These are phyloP conservation scores for Sphenodon punctatus DNA, from an alignment of 2,797 vertebrate species.

Conservation along the genomic window DNA sequence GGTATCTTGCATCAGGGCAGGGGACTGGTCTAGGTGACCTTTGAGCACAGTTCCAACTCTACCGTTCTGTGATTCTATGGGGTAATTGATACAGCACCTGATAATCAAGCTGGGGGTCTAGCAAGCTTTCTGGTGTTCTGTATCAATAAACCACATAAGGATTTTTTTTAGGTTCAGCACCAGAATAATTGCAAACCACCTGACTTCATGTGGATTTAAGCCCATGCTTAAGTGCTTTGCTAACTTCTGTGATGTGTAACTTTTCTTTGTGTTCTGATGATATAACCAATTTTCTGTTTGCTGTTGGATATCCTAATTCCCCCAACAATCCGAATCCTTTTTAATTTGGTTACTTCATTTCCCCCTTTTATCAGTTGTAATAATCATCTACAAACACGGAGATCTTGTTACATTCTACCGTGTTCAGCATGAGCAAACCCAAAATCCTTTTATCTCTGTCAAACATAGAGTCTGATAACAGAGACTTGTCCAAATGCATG, in stretches of 20 bases:
- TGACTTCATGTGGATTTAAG: neutral
- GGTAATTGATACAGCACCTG: neutral
- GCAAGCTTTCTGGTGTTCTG: neutral
- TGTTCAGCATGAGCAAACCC: neutral
- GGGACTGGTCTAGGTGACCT: too few species aligned
- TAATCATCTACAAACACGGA: neutral
- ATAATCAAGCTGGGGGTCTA: neutral
- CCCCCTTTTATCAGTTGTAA: constrained; percentile 18
- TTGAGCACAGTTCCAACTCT: too few species aligned
- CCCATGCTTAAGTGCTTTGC: neutral
- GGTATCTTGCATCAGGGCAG: too few species aligned
- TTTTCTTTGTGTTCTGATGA: too few species aligned
- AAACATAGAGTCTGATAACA: neutral
- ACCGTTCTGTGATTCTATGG: too few species aligned
- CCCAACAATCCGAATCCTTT: neutral
- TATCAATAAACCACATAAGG: neutral
- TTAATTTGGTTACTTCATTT: constrained; percentile 1
- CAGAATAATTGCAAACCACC: neutral
- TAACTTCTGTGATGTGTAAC: neutral
- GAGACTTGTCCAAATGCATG: neutral
- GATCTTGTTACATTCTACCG: neutral
- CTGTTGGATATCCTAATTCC: neutral
- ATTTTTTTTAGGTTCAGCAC: rapidly evolving
- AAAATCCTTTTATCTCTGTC: neutral
- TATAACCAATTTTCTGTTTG: neutral